Evolutionary conservation across 2,797 vertebrate genomes (phyloP).

Genomic region (Hyperoplus immaculatus): DNA sequence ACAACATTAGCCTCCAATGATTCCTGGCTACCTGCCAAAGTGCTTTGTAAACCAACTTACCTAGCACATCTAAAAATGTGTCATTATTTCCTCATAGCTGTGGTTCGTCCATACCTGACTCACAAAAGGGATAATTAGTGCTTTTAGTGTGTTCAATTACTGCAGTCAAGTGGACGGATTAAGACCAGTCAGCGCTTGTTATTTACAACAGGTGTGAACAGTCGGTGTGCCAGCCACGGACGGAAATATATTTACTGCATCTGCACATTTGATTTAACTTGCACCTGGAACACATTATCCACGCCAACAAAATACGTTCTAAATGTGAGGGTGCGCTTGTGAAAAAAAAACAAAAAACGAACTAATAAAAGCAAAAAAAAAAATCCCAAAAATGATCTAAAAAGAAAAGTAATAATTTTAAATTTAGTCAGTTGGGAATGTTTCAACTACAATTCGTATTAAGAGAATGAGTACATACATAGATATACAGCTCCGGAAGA

Average conservation of each 20-base stretch:
- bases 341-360: too few relatives aligned
- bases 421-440: neutral
- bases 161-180: conserved; percentile 37
- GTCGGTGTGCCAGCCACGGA: conserved; percentile 8
- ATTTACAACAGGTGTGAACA: conserved; percentile 57
- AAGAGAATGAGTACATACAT: neutral
- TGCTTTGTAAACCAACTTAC: conserved; percentile 21
- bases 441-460: conserved; percentile 7
- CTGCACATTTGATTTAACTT: conserved; percentile 17
- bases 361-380: too few relatives aligned
- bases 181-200: conserved; percentile 59
- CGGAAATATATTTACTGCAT: conserved; percentile 28
- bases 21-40: neutral
- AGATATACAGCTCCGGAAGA: neutral
- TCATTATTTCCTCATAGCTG: conserved; percentile 20
- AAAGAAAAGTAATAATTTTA: neutral
- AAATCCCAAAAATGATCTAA: too few relatives aligned
- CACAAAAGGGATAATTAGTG: conserved; percentile 54
- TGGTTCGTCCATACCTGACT: conserved; percentile 15
- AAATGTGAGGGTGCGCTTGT: too few relatives aligned
- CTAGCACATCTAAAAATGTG: conserved; percentile 2
- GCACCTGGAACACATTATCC: conserved; percentile 38
- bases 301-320: neutral
- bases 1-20: neutral
- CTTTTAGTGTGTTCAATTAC: conserved; percentile 52